Conservation (phyloP, 2,888 invertebrate genomes). For the Hermaeophaga mercurialis region DNA sequence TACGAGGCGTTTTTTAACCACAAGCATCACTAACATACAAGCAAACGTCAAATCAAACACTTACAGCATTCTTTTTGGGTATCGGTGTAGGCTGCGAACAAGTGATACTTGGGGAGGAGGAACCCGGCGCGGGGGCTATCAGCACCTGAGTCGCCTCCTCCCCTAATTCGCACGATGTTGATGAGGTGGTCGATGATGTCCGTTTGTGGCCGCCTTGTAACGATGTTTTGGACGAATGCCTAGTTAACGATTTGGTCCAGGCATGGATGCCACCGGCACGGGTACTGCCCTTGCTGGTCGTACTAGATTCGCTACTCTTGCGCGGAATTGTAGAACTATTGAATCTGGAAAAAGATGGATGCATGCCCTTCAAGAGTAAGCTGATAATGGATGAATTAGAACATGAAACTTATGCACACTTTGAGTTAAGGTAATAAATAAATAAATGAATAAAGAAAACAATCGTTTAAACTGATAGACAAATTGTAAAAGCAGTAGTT, state of each 20-base stretch:
- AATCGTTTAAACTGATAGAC: too few relatives aligned
- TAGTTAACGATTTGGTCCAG: slow-evolving; percentile 57
- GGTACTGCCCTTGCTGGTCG: slow-evolving; percentile 45
- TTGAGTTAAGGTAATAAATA: too few relatives aligned
- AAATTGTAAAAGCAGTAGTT: too few relatives aligned
- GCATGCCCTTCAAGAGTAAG: slow-evolving; percentile 16
- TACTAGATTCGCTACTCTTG: slow-evolving; percentile 50
- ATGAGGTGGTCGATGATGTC: slow-evolving; percentile 47
- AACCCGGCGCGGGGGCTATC: slow-evolving; percentile 52
- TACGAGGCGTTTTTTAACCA: too few relatives aligned
- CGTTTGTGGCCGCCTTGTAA: slow-evolving; percentile 53
- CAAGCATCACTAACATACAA: slow-evolving; percentile 1
- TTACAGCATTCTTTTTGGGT: slow-evolving; percentile 36
- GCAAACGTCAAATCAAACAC: slow-evolving; percentile 19
- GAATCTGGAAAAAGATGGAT: slow-evolving; percentile 42
- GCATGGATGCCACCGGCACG: slow-evolving; percentile 41
- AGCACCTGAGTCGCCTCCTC: slow-evolving; percentile 62
- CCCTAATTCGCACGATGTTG: slow-evolving; percentile 58
- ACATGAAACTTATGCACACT: too few relatives aligned
- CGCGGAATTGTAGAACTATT: slow-evolving; percentile 56
- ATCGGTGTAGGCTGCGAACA: slow-evolving; percentile 34
- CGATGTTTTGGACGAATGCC: slow-evolving; percentile 40
- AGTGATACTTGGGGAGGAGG: slow-evolving; percentile 62
- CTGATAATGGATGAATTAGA: too few relatives aligned
- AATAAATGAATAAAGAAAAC: too few relatives aligned